These are phyloP conservation scores for Folsomia candida DNA, from an alignment of 2,888 invertebrate genomes.

Conservation along the genomic window DNA sequence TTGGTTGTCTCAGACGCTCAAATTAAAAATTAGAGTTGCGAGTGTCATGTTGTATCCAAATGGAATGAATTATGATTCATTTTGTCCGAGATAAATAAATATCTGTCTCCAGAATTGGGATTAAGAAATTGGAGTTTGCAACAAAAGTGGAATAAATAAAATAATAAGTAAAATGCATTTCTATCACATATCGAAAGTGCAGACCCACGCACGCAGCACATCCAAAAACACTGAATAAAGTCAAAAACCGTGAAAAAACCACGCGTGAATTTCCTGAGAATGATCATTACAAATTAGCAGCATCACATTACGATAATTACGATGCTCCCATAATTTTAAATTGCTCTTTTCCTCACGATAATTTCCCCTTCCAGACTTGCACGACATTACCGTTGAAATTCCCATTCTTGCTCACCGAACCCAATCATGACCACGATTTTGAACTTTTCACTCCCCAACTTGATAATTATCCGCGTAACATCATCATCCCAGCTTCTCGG, in stretches of 20 bases:
- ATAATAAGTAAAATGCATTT: too few relatives aligned
- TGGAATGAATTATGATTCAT: not conserved
- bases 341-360: not conserved
- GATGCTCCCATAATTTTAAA: not conserved
- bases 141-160: too few relatives aligned
- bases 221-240: too few relatives aligned
- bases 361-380: not conserved
- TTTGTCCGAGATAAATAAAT: not conserved
- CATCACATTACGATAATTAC: not conserved
- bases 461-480: not conserved
- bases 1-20: too few relatives aligned
- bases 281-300: not conserved
- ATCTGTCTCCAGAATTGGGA: not conserved
- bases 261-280: not conserved
- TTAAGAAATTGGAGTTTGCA: too few relatives aligned
- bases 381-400: not conserved
- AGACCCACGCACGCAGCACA: too few relatives aligned
- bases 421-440: not conserved
- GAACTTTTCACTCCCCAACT: not conserved
- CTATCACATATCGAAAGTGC: too few relatives aligned
- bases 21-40: not conserved
- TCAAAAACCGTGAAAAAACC: too few relatives aligned
- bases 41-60: not conserved
- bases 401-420: not conserved
- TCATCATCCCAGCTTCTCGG: not conserved